Evolutionary conservation across 1,140 invertebrate species (phyloP).

Genomic region (Ditylenchus dipsaci): DNA sequence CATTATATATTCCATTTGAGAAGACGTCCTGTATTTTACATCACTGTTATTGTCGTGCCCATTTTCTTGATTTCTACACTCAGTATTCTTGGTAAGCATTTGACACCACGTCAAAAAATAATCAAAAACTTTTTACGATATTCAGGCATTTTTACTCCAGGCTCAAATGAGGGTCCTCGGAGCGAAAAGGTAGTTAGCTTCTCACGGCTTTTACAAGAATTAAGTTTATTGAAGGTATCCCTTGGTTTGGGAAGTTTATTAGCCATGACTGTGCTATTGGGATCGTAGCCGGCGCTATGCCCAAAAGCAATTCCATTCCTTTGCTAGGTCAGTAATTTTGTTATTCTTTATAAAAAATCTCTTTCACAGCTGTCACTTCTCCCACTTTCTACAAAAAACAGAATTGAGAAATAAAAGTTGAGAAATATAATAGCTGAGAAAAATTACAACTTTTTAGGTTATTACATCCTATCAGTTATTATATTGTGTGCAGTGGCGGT

Average conservation of each 20-base stretch:
- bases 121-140: neutral
- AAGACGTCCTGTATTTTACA: slow-evolving; percentile 49
- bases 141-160: slow-evolving; percentile 51
- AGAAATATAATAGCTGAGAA: neutral
- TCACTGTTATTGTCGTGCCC: slow-evolving; percentile 55
- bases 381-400: too few species aligned
- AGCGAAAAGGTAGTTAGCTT: slow-evolving; percentile 45
- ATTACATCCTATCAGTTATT: slow-evolving; percentile 53
- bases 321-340: slow-evolving; percentile 32
- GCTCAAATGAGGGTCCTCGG: slow-evolving; percentile 50
- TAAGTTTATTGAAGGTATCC: slow-evolving; percentile 18
- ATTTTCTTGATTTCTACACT: slow-evolving; percentile 53
- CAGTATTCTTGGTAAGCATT: slow-evolving; percentile 39
- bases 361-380: too few species aligned
- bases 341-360: too few species aligned
- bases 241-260: slow-evolving; percentile 48
- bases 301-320: slow-evolving; percentile 55
- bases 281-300: slow-evolving; percentile 54
- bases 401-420: too few species aligned
- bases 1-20: slow-evolving; percentile 55
- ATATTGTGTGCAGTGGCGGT: slow-evolving; percentile 49
- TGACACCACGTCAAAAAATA: too few species aligned
- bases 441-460: slow-evolving; percentile 5
- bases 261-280: slow-evolving; percentile 51
- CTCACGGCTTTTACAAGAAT: neutral